A percentile compares a stretch with the other conserved stretches of the same genome.
Conservation (phyloP, 2,113 vertebrate species). For the Chaenogobius annularis region DNA sequence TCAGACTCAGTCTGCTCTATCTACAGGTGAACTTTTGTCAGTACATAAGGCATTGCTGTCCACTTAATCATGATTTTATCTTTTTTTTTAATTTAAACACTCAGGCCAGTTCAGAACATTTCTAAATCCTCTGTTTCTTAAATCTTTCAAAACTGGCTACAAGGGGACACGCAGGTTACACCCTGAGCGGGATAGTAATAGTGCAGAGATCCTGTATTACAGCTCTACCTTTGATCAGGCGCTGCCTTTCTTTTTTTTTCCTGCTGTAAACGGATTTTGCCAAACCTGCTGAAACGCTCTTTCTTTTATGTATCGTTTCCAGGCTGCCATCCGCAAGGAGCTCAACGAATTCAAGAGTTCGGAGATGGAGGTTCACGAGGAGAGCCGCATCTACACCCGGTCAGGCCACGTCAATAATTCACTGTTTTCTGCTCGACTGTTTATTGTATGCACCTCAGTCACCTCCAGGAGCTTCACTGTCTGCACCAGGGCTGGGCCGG, state of each 20-base stretch:
- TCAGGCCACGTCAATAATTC: conserved; percentile 51
- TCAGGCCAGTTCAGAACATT: too few species aligned
- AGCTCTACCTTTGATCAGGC: conserved; percentile 6
- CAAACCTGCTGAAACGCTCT: neutral
- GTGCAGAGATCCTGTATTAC: neutral
- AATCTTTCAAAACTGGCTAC: too few species aligned
- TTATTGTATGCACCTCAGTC: conserved; percentile 8
- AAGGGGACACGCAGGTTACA: neutral
- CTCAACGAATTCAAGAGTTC: conserved; percentile 97
- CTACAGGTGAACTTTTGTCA: too few species aligned
- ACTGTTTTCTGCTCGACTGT: neutral
- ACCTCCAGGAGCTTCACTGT: neutral
- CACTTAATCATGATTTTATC: too few species aligned
- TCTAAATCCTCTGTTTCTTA: too few species aligned
- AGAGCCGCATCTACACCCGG: conserved; percentile 95
- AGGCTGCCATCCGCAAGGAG: conserved; percentile 97
- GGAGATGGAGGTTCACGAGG: conserved; percentile 96
- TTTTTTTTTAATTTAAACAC: too few species aligned
- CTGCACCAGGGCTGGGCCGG: too few species aligned
- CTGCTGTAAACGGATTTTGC: conserved; percentile 2
- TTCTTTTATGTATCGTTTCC: conserved; percentile 33
- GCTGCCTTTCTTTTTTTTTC: neutral
- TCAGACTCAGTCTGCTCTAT: too few species aligned
- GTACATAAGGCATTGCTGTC: too few species aligned
- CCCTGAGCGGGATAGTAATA: neutral